A percentile compares a stretch with the other conserved stretches of the same genome.
Conservation (phyloP, 2,113 vertebrate genomes). For the Malaclemys terrapin region DNA sequence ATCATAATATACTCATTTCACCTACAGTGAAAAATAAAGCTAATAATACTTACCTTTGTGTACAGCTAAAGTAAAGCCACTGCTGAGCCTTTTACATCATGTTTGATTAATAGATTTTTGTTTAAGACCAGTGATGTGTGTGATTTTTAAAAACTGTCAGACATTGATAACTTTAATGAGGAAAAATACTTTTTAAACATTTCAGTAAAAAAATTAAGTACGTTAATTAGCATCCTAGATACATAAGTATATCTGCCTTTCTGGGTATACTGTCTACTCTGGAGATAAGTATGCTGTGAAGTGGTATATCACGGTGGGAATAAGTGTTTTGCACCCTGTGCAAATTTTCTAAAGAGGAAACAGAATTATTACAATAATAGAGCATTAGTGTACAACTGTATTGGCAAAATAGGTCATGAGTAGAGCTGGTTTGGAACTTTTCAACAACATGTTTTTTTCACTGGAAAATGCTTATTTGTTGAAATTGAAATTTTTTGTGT, state of each 20-base stretch:
- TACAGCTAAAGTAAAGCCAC: background rate
- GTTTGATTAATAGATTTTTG: slow-evolving; percentile 11
- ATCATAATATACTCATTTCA: slow-evolving; percentile 37
- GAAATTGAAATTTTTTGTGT: background rate
- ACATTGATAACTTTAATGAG: background rate
- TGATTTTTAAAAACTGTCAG: background rate
- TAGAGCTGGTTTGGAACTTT: background rate
- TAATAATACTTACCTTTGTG: slow-evolving; percentile 32
- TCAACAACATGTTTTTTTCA: background rate
- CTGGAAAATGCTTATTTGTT: background rate
- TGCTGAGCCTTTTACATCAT: slow-evolving; percentile 10
- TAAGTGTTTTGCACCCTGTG: background rate
- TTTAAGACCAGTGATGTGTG: background rate
- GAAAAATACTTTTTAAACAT: slow-evolving; percentile 3
- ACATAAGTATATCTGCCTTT: background rate
- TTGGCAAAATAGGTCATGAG: background rate
- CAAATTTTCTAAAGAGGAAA: background rate
- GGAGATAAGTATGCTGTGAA: background rate
- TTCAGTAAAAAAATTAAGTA: slow-evolving; percentile 14
- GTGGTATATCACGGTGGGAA: background rate
- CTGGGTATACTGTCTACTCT: background rate
- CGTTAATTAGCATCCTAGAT: background rate
- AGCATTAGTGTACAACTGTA: background rate
- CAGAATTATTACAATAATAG: background rate
- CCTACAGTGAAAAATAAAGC: slow-evolving; percentile 40